Evolutionary conservation across 2,113 vertebrate species (phyloP).

Genomic region (Salminus brasiliensis): DNA sequence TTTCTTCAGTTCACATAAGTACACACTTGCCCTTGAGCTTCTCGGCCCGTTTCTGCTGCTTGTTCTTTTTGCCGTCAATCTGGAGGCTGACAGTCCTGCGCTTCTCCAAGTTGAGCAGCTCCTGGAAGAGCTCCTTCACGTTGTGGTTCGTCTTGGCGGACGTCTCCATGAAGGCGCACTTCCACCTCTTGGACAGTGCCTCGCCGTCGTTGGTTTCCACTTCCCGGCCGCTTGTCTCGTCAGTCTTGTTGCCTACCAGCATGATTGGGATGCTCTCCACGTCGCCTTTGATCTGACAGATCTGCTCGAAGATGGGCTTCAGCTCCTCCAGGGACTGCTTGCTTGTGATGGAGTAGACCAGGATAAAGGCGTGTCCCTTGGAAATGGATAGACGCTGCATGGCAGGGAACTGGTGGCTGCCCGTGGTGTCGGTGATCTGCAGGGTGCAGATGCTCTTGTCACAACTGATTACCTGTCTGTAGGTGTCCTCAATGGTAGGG

Average conservation of each 20-base stretch:
- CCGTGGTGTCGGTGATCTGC: constrained; percentile 59
- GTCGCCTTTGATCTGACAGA: constrained; percentile 57
- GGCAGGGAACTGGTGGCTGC: constrained; percentile 59
- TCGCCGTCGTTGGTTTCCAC: constrained; percentile 49
- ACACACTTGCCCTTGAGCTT: constrained; percentile 59
- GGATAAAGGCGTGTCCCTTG: constrained; percentile 56
- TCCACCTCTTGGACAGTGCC: constrained; percentile 55
- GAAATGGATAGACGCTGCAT: constrained; percentile 59
- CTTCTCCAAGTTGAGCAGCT: constrained; percentile 56
- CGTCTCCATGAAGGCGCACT: constrained; percentile 58
- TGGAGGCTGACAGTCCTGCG: constrained; percentile 55
- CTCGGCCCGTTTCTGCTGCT: constrained; percentile 57
- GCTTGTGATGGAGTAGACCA: constrained; percentile 56
- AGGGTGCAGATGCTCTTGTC: constrained; percentile 60
- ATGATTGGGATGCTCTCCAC: constrained; percentile 55
- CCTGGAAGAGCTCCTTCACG: constrained; percentile 59
- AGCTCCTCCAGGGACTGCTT: constrained; percentile 59
- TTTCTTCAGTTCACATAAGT: constrained; percentile 44
- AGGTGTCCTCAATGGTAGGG: constrained; percentile 54
- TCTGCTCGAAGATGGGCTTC: constrained; percentile 57
- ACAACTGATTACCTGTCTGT: constrained; percentile 57
- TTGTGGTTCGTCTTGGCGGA: constrained; percentile 58
- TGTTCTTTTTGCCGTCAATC: constrained; percentile 56
- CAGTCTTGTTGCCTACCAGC: constrained; percentile 56
- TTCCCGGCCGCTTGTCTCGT: constrained; percentile 47